phyloP scores from a whole-genome alignment of 2,113 vertebrate species.

The Hippocampus zosterae region DNA sequence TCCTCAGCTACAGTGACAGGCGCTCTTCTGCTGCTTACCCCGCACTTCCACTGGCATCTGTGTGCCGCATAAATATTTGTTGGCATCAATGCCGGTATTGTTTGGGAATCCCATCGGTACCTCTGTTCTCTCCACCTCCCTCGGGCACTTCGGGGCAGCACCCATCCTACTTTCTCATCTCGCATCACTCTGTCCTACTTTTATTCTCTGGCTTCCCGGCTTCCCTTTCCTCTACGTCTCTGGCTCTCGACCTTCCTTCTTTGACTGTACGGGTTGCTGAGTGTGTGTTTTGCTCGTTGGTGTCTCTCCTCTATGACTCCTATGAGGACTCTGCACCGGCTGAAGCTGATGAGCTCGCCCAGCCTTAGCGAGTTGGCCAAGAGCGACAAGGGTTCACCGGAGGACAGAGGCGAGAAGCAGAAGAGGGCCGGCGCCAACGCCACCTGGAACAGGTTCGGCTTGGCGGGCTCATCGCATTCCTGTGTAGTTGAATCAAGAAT shows the following conservation, averaged over 20 bases:
- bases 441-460: conserved; percentile 73
- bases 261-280: conserved; percentile 16
- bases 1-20: conserved; percentile 44
- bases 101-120: conserved; percentile 24
- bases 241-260: conserved; percentile 42
- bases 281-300: conserved; percentile 21
- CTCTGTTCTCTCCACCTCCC: conserved; percentile 50
- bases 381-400: conserved; percentile 71
- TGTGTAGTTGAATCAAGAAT: too few species aligned
- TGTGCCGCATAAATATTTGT: conserved; percentile 63
- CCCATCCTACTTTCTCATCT: conserved; percentile 19
- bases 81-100: conserved; percentile 63
- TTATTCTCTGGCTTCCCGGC: conserved; percentile 11
- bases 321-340: conserved; percentile 75
- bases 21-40: conserved; percentile 31
- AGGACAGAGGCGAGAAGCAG: conserved; percentile 74
- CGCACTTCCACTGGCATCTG: conserved; percentile 54
- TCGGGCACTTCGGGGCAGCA: conserved; percentile 31
- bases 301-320: conserved; percentile 25
- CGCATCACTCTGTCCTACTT: conserved; percentile 60
- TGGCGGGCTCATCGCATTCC: not conserved
- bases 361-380: conserved; percentile 74
- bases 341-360: conserved; percentile 77
- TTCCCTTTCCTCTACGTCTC: not conserved
- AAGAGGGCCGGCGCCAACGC: conserved; percentile 73